Evolutionary conservation across 1,140 invertebrate genomes (phyloP).

Genomic region (Papilio xuthus): DNA sequence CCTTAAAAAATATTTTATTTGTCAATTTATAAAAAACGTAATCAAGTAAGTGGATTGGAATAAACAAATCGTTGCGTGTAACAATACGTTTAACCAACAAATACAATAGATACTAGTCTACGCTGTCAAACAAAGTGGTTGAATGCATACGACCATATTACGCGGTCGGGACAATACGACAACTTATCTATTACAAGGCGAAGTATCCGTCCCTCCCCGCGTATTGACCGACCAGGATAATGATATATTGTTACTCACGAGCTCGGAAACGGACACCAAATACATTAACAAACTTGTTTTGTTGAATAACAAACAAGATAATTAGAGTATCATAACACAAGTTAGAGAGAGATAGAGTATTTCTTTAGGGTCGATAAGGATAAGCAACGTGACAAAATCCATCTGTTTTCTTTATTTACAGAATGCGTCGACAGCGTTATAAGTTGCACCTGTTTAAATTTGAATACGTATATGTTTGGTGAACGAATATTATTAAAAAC

Average conservation of each 20-base stretch:
- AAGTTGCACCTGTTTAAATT: slow-evolving; percentile 59
- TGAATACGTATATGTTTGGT: slow-evolving; percentile 31
- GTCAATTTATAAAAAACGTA: background rate
- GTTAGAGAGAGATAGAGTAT: slow-evolving; percentile 35
- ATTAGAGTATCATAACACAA: background rate
- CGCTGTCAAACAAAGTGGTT: slow-evolving; percentile 16
- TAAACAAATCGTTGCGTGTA: slow-evolving; percentile 1
- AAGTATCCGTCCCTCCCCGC: slow-evolving; percentile 6
- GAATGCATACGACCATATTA: slow-evolving; percentile 24
- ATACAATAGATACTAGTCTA: slow-evolving; percentile 4
- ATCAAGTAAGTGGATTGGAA: background rate
- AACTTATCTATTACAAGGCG: slow-evolving; percentile 10
- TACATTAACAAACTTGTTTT: slow-evolving; percentile 18
- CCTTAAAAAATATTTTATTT: no score
- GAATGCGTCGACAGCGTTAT: slow-evolving; percentile 42
- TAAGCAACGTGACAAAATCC: slow-evolving; percentile 50
- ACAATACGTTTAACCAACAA: background rate
- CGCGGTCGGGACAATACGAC: slow-evolving; percentile 3
- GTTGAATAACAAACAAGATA: slow-evolving; percentile 32
- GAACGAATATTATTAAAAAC: slow-evolving; percentile 19
- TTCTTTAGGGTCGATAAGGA: slow-evolving; percentile 49
- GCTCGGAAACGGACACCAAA: slow-evolving; percentile 28
- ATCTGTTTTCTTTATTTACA: slow-evolving; percentile 52
- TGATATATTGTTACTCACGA: slow-evolving; percentile 5
- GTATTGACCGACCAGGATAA: slow-evolving; percentile 10